A percentile compares a stretch with the other conserved stretches of the same genome.
Conservation (phyloP, 2,113 vertebrate species). For the Calyptommatus sinebrachiatus region DNA sequence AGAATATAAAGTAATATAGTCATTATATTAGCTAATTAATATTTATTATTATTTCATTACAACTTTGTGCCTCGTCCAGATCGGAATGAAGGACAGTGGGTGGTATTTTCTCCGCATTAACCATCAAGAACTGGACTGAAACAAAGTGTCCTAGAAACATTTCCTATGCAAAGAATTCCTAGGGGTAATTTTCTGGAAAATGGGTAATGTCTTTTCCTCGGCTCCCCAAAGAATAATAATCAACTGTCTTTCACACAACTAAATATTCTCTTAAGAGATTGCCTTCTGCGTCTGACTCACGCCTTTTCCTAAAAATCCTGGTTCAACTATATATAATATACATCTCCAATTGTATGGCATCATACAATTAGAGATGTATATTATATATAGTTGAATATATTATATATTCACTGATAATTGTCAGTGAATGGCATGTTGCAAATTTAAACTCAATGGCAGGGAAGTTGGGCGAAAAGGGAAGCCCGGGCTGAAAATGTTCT, state of each 20-base stretch:
- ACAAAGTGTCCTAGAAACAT: not conserved
- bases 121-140: not conserved
- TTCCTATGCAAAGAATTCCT: not conserved
- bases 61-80: not conserved
- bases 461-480: too few relatives aligned
- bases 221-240: too few relatives aligned
- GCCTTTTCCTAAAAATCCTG: not conserved
- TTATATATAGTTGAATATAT: too few relatives aligned
- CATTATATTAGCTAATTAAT: not conserved
- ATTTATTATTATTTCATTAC: not conserved
- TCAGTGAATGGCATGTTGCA: not conserved
- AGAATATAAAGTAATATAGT: too few relatives aligned
- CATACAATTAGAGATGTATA: too few relatives aligned
- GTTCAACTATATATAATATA: too few relatives aligned
- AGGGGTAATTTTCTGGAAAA: too few relatives aligned
- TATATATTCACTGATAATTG: not conserved
- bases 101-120: not conserved
- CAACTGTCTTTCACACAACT: not conserved
- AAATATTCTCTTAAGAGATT: not conserved
- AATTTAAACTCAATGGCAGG: not conserved
- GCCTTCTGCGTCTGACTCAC: not conserved
- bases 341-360: not conserved
- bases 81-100: too few relatives aligned
- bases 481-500: too few relatives aligned
- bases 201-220: too few relatives aligned